Evolutionary conservation across 1,140 invertebrate species (phyloP).

Genomic region (Parasteatoda tepidariorum): DNA sequence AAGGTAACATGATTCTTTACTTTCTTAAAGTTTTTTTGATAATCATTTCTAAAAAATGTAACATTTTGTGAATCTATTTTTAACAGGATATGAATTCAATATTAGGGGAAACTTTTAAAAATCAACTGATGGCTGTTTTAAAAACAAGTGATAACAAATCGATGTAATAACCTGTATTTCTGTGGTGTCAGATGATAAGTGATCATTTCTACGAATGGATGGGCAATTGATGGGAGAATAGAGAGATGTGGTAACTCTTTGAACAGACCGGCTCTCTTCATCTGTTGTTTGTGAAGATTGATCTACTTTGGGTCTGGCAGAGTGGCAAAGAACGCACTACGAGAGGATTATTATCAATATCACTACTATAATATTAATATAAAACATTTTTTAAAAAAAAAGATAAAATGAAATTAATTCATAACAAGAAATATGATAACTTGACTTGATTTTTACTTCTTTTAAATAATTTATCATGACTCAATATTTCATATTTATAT

Average conservation of each 20-base stretch:
- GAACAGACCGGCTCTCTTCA: slow-evolving; percentile 31
- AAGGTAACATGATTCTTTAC: no score
- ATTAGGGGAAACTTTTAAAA: no score
- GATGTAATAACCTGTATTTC: slow-evolving; percentile 52
- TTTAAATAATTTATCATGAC: no score
- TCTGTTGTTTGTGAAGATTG: slow-evolving; percentile 41
- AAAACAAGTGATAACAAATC: no score
- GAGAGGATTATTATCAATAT: not conserved
- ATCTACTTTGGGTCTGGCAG: slow-evolving; percentile 45
- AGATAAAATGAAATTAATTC: not conserved
- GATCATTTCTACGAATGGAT: slow-evolving; percentile 44
- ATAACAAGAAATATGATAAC: no score
- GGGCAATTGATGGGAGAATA: slow-evolving; percentile 27
- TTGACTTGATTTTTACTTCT: no score
- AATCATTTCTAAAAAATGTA: no score
- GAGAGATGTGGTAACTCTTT: slow-evolving; percentile 2
- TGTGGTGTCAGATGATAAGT: slow-evolving; percentile 36
- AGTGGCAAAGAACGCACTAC: slow-evolving; percentile 60
- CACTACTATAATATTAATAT: not conserved
- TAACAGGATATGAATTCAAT: no score
- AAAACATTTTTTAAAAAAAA: not conserved
- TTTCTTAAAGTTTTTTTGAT: no score
- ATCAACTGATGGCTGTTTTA: no score
- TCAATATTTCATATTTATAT: no score
- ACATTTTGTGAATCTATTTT: no score